Base-by-base conservation (phyloP, 2,888 invertebrate species). In the Microplitis deprimator region DNA sequence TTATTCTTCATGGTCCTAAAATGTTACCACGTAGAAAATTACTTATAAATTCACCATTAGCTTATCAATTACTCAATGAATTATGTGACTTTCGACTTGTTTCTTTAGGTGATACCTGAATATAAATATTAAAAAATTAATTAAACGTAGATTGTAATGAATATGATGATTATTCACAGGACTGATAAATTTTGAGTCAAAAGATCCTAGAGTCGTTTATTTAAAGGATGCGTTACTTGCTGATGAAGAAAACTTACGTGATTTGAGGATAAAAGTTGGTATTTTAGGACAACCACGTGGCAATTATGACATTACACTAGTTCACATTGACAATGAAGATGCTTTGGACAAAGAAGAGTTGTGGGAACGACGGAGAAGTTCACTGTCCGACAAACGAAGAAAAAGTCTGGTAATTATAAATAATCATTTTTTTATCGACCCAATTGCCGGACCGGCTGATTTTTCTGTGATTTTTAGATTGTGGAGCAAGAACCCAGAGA, bases 81-180 rank as follows among this genome's bases (percentile, higher is more conserved):
- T 86, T 91, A n/a, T 92, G 93, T 77, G 93, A 93, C 86, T 92
- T 92, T 83, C 91, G 93, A 69, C 85, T 93, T 85, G 86, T 93
- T 84, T 91, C 92, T 0, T 89, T 93, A 76, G 88, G 89, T 89
- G 75, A 73, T 17, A 40, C 39, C 65, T 29, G 29, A 38, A n/a
- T 29, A 71, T 39, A 17, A 17, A n/a, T 60, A 10, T 16, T 73
- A 41, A 8, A 41, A 62, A 72, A 64, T 40, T 20, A 39, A 40
- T 64, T 29, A 29, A 29, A 29, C 29, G 29, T 29, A 29, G 29
- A 41, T 13, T 73, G 5, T 29, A n/a, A 50, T 16, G 1, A 8
- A 7, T 16, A 68, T 41, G 40, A 29, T 16, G 5, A 20, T 13
- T 70, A 62, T 73, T 50, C 13, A 13, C 13, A 85, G 93, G 93